Evolutionary conservation across 2,113 vertebrate genomes (phyloP).

Genomic region (Echinops telfairi): DNA sequence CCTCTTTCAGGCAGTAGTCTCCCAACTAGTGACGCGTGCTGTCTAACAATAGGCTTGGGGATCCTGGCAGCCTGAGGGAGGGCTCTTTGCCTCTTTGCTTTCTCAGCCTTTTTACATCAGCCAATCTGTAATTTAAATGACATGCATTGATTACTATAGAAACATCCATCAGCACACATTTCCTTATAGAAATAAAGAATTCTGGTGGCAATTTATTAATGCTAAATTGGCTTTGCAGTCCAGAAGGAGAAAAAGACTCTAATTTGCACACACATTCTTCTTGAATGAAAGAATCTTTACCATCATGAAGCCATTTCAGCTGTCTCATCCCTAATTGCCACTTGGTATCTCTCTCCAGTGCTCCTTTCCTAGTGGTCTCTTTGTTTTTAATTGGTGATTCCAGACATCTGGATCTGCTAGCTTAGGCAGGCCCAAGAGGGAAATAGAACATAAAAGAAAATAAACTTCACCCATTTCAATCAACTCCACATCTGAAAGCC

Average conservation of each 20-base stretch:
- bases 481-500: conserved; percentile 61
- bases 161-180: conserved; percentile 71
- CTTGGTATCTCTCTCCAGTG: conserved; percentile 82
- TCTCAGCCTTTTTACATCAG: conserved; percentile 28
- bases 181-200: conserved; percentile 81
- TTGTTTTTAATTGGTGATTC: conserved; percentile 84
- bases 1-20: background rate
- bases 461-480: conserved; percentile 79
- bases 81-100: background rate
- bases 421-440: conserved; percentile 68
- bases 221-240: conserved; percentile 79
- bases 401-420: conserved; percentile 86
- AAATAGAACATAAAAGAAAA: conserved; percentile 79
- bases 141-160: conserved; percentile 60
- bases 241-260: conserved; percentile 70
- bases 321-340: conserved; percentile 87
- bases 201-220: conserved; percentile 75
- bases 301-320: conserved; percentile 89
- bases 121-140: conserved; percentile 78
- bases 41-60: background rate
- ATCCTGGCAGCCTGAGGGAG: background rate
- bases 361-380: conserved; percentile 78
- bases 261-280: conserved; percentile 85
- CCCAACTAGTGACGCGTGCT: background rate
- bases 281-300: conserved; percentile 83